Percentiles rank a stretch among this genome's conserved stretches.
Evolutionary conservation across 2,113 vertebrate genomes (phyloP).

Genomic region (Nycticebus coucang): DNA sequence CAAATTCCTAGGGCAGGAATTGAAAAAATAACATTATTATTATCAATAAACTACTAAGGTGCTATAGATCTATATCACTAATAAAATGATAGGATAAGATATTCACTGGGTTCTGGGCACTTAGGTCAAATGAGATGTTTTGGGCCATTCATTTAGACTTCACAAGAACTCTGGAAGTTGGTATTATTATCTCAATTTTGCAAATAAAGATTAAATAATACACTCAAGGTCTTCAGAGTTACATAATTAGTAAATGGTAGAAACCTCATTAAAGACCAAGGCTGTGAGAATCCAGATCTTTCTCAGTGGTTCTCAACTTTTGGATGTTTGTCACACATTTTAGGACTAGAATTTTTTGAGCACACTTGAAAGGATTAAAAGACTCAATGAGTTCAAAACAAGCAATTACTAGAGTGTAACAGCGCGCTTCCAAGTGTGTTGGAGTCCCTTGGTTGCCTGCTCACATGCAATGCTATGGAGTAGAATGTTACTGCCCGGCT

Average conservation of each 20-base stretch:
- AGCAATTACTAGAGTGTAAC: too few relatives aligned
- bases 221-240: background rate
- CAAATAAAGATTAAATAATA: background rate
- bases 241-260: background rate
- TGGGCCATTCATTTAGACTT: background rate
- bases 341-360: background rate
- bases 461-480: too few relatives aligned
- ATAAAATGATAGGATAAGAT: background rate
- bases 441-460: background rate
- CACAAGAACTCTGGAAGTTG: background rate
- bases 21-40: background rate
- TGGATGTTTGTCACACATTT: background rate
- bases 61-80: background rate
- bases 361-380: background rate
- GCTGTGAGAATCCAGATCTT: background rate
- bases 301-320: background rate
- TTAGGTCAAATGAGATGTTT: background rate
- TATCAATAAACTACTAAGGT: background rate
- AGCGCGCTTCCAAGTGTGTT: background rate
- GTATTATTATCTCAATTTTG: background rate
- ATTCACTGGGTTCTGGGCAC: background rate
- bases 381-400: background rate
- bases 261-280: background rate
- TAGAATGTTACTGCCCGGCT: background rate
- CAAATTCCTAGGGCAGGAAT: background rate